Percentiles rank a stretch among this genome's conserved stretches.
Conservation (phyloP, 2,113 vertebrate genomes). For the Steatornis caripensis region DNA sequence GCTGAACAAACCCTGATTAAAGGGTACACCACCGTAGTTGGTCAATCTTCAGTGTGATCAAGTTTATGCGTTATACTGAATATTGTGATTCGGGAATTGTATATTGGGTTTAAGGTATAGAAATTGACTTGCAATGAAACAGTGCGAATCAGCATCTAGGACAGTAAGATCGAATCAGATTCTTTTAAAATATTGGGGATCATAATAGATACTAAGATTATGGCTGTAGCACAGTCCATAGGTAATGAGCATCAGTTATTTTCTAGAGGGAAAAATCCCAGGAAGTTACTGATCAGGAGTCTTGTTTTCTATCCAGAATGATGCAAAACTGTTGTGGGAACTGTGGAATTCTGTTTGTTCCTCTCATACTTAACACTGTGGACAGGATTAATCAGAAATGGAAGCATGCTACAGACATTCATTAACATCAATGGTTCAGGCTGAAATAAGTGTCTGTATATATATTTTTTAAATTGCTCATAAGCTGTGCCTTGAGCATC, state of each 20-base stretch:
- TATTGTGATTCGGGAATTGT: not conserved
- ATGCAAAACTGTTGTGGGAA: not conserved
- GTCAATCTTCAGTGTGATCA: not conserved
- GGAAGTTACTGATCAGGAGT: not conserved
- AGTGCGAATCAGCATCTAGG: not conserved
- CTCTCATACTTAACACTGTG: not conserved
- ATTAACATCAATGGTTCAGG: not conserved
- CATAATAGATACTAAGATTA: not conserved
- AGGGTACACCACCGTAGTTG: not conserved
- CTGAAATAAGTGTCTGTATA: not conserved
- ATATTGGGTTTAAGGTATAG: not conserved
- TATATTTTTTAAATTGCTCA: not conserved
- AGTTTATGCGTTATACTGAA: not conserved
- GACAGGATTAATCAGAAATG: not conserved
- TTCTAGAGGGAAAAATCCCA: not conserved
- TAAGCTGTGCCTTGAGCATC: not conserved
- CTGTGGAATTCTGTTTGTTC: not conserved
- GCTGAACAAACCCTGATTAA: not conserved
- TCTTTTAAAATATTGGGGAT: not conserved
- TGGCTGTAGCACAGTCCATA: not conserved
- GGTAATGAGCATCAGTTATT: not conserved
- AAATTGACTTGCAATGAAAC: not conserved
- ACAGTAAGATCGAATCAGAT: not conserved
- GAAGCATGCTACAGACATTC: not conserved
- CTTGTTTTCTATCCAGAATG: not conserved